A percentile compares a stretch with the other conserved stretches of the same genome.
Evolutionary conservation across 1,140 invertebrate genomes (phyloP).

Genomic region (Lerema accius): DNA sequence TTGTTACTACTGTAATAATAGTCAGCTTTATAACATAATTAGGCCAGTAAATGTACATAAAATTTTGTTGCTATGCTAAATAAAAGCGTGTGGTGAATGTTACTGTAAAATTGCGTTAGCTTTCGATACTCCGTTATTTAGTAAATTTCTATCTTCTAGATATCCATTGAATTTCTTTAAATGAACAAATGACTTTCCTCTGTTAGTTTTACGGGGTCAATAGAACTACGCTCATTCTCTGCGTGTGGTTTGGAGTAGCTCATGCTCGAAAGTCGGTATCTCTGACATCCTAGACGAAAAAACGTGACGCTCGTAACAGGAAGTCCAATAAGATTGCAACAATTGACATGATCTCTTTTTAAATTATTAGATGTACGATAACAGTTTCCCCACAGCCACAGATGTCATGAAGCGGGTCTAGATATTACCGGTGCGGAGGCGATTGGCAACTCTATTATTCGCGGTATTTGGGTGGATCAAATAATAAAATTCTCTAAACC

Average conservation of each 20-base stretch:
- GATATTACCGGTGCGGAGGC: constrained; percentile 15
- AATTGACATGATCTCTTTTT: constrained; percentile 26
- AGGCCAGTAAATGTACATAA: constrained; percentile 1
- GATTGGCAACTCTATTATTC: constrained; percentile 27
- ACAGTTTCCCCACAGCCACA: constrained; percentile 21
- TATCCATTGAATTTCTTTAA: background rate
- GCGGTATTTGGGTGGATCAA: background rate
- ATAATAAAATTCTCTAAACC: background rate
- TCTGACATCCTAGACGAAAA: constrained; percentile 15
- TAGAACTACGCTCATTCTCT: constrained; percentile 8
- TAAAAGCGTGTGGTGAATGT: no score
- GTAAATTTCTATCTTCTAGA: background rate
- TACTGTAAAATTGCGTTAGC: no score
- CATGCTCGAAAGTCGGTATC: constrained; percentile 17
- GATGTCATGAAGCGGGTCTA: constrained; percentile 28
- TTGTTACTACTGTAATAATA: constrained; percentile 11
- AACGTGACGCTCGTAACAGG: constrained; percentile 17
- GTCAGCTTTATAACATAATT: constrained; percentile 19
- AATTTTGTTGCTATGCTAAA: no score
- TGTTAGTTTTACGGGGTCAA: background rate
- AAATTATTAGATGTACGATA: constrained; percentile 32
- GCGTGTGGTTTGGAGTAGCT: constrained; percentile 20
- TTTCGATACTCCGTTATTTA: no score
- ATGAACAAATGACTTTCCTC: background rate
- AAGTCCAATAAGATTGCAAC: constrained; percentile 30